Evolutionary conservation across 2,113 vertebrate species (phyloP).

Genomic region (Boulengeromyrus knoepffleri): DNA sequence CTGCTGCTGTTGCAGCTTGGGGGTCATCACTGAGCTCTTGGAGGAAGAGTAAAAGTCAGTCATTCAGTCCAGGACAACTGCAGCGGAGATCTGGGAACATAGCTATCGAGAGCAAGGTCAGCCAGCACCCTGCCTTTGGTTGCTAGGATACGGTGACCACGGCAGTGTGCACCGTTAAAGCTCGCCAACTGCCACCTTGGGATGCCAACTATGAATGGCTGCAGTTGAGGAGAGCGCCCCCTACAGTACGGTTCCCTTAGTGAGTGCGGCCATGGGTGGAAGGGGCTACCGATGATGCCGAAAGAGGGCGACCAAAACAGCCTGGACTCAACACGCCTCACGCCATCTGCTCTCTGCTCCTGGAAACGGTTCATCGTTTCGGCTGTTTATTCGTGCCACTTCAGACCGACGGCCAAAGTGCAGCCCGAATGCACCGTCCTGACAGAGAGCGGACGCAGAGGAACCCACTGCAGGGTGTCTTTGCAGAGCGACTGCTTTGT

Average conservation of each 20-base stretch:
- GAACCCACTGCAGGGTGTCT: not conserved
- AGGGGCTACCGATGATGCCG: not conserved
- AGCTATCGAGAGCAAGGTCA: slow-evolving; percentile 22
- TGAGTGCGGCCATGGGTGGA: not conserved
- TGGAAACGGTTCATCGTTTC: not conserved
- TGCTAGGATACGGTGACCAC: slow-evolving; percentile 16
- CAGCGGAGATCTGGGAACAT: slow-evolving; percentile 13
- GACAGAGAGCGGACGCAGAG: not conserved
- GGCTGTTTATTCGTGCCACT: not conserved
- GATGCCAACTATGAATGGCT: not conserved
- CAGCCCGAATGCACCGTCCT: not conserved
- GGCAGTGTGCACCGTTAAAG: not conserved
- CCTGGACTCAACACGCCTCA: not conserved
- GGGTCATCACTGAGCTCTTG: slow-evolving; percentile 16
- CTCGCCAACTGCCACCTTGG: not conserved
- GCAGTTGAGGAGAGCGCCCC: not conserved
- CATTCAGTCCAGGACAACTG: not conserved
- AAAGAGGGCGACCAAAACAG: not conserved
- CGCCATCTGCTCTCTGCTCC: not conserved
- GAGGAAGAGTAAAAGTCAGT: slow-evolving; percentile 18
- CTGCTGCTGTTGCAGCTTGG: not conserved
- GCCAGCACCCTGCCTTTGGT: slow-evolving; percentile 7
- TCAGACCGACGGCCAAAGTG: not conserved
- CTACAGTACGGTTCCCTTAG: not conserved
- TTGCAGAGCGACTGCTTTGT: not conserved